These are phyloP conservation scores for Eupithecia vulgata DNA, from an alignment of 2,888 invertebrate species.

Conservation along the genomic window DNA sequence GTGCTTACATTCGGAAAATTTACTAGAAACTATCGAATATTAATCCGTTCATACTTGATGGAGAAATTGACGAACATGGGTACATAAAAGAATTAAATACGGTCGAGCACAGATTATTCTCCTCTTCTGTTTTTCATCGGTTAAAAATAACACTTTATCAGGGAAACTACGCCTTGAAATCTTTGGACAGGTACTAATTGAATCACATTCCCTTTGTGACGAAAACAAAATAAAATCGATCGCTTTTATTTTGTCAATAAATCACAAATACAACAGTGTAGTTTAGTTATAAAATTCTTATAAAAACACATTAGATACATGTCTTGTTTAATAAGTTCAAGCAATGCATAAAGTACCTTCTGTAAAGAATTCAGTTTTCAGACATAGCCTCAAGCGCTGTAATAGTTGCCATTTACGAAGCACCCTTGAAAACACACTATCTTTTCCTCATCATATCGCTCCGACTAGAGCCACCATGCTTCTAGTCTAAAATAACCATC, in stretches of 20 bases:
- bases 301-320: neutral
- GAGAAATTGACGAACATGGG: too few species aligned
- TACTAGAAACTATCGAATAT: neutral
- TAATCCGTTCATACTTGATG: too few species aligned
- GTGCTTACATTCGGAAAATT: neutral
- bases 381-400: neutral
- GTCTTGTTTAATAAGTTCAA: neutral
- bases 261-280: too few species aligned
- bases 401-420: neutral
- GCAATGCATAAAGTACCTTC: neutral
- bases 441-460: constrained; percentile 23
- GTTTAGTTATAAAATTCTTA: neutral
- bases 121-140: too few species aligned
- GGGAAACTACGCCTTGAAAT: too few species aligned
- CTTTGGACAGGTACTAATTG: too few species aligned
- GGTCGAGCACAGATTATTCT: too few species aligned
- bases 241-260: too few species aligned
- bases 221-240: too few species aligned
- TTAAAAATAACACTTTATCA: too few species aligned
- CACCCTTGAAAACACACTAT: constrained; percentile 23
- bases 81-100: too few species aligned
- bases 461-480: constrained; percentile 17
- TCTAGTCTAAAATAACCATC: neutral
- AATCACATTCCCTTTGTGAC: too few species aligned
- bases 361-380: neutral